A percentile compares a stretch with the other conserved stretches of the same genome.
Evolutionary conservation across 2,113 vertebrate genomes (phyloP).

Genomic region (Hystrix brachyura): DNA sequence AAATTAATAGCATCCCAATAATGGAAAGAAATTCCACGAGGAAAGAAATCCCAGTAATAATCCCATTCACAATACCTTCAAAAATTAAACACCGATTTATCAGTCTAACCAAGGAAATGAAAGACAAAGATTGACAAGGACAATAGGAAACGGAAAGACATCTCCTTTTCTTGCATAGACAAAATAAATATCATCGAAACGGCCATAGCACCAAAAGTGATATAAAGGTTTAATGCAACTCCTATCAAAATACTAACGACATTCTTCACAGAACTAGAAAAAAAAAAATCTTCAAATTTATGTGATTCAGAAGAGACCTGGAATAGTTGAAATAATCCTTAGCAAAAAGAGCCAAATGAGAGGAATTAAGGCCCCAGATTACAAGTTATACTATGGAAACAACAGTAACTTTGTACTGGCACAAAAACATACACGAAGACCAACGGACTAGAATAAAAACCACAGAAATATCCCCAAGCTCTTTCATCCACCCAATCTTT

Average conservation of each 20-base stretch:
- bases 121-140: neutral
- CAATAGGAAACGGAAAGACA: neutral
- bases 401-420: neutral
- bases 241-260: neutral
- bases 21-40: neutral
- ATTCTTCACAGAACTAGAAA: neutral
- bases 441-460: neutral
- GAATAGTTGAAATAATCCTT: neutral
- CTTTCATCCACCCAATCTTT: neutral
- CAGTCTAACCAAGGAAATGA: neutral
- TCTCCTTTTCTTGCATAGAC: neutral
- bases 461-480: neutral
- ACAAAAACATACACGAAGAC: neutral
- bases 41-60: neutral
- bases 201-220: neutral
- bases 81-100: neutral
- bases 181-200: neutral
- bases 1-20: neutral
- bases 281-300: neutral
- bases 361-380: neutral
- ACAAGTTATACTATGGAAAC: neutral
- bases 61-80: neutral
- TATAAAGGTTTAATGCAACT: neutral
- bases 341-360: neutral
- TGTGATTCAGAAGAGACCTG: neutral